A percentile compares a stretch with the other conserved stretches of the same genome.
phyloP scores from a whole-genome alignment of 2,797 vertebrate genomes.

The Thamnophis elegans region DNA sequence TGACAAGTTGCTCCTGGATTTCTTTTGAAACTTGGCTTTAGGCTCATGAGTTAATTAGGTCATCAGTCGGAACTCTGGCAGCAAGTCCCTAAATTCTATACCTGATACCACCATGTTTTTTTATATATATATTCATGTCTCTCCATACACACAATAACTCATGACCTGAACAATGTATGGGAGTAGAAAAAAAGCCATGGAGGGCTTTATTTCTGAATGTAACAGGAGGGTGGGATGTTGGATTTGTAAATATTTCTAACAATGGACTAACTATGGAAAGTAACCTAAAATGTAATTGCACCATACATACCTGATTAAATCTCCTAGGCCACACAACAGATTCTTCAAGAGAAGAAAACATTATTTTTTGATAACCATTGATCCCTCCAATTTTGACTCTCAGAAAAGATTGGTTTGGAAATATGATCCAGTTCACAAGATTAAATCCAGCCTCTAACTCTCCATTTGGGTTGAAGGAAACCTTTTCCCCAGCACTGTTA shows the following conservation, averaged over 20 bases:
- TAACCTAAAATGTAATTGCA: neutral
- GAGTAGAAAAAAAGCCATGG: neutral
- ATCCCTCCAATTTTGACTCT: neutral
- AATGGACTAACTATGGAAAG: neutral
- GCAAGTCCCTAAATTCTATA: too few relatives aligned
- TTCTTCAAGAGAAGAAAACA: neutral
- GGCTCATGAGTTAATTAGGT: too few relatives aligned
- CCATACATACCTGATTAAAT: neutral
- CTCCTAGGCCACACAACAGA: neutral
- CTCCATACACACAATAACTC: too few relatives aligned
- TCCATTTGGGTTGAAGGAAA: neutral
- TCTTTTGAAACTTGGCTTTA: too few relatives aligned
- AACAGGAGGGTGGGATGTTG: neutral
- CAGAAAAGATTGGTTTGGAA: neutral
- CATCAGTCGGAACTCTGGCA: too few relatives aligned
- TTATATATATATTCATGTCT: too few relatives aligned
- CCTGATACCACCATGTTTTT: too few relatives aligned
- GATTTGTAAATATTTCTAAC: neutral
- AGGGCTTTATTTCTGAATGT: neutral
- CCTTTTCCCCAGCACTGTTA: neutral
- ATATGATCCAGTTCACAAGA: neutral
- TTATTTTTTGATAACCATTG: neutral
- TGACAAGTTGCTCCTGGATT: too few relatives aligned
- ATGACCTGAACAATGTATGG: too few relatives aligned
- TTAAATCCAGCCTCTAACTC: neutral